phyloP scores from a whole-genome alignment of 2,797 vertebrate genomes.

The Rhabdophis nuchalis region DNA sequence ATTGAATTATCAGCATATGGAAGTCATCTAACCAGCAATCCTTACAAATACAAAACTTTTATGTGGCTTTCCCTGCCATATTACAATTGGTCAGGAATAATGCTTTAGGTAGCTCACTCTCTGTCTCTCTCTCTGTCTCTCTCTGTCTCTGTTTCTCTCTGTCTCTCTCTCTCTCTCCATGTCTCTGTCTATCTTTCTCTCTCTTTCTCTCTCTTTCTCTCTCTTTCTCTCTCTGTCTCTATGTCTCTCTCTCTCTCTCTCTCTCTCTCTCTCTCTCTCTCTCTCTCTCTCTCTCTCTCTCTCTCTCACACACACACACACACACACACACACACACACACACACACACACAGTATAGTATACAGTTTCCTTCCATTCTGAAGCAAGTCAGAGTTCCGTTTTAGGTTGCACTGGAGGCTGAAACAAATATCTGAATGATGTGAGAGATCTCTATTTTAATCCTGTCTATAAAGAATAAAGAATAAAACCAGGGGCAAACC shows the following conservation, averaged over 20 bases:
- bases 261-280: too few species aligned
- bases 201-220: too few species aligned
- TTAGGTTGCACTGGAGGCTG: not conserved
- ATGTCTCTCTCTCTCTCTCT: too few species aligned
- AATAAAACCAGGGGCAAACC: not conserved
- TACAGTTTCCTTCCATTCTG: not conserved
- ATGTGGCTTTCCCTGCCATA: slow-evolving; percentile 19
- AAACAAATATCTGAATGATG: not conserved
- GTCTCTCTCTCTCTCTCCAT: too few species aligned
- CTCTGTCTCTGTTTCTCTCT: too few species aligned
- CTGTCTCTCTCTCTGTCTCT: too few species aligned
- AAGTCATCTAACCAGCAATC: not conserved
- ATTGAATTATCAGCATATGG: slow-evolving; percentile 27
- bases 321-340: too few species aligned
- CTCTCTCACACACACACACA: too few species aligned
- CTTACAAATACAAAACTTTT: not conserved
- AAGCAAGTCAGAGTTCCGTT: not conserved
- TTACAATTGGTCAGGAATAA: not conserved
- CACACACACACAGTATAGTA: not conserved
- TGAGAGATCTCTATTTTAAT: not conserved
- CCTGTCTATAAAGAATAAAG: not conserved
- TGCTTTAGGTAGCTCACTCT: not conserved
- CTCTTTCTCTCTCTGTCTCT: too few species aligned
- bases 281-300: too few species aligned
- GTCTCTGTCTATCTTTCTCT: too few species aligned